Evolutionary conservation across 30 jellyfish, hydroid and myxozoan species (phyloP).

Genomic region (Calvadosia cruxmelitensis): DNA sequence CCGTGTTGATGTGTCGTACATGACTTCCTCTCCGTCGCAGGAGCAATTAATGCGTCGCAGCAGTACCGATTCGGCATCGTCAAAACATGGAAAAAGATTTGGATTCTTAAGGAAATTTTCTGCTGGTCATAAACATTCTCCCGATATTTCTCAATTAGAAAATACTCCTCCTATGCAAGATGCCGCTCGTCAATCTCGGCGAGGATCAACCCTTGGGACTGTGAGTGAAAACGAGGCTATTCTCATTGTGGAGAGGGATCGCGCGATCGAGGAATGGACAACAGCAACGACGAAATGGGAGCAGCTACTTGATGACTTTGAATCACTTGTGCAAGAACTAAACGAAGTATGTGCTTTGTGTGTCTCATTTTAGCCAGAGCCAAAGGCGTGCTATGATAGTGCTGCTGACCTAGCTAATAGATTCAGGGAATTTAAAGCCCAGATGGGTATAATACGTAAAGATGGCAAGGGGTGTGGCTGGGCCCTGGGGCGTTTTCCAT

Average conservation of each 20-base stretch:
- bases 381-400: too few relatives aligned
- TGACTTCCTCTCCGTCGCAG: not conserved
- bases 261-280: constrained; percentile 83
- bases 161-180: not conserved
- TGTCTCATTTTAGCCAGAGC: too few relatives aligned
- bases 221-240: constrained; percentile 28
- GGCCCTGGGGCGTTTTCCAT: too few relatives aligned
- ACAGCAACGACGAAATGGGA: constrained; percentile 67
- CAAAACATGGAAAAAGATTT: not conserved
- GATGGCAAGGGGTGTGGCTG: too few relatives aligned
- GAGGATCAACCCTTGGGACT: constrained; percentile 2
- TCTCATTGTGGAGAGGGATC: constrained; percentile 37
- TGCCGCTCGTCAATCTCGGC: not conserved
- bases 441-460: too few relatives aligned
- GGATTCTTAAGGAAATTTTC: not conserved
- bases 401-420: too few relatives aligned
- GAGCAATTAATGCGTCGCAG: not conserved
- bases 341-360: constrained; percentile 19
- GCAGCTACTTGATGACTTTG: constrained; percentile 69
- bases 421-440: too few relatives aligned
- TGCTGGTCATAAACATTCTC: not conserved
- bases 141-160: too few relatives aligned
- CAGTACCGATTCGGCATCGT: not conserved
- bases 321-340: constrained; percentile 36
- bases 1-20: too few relatives aligned